Evolutionary conservation across 2,888 invertebrate species (phyloP).

Genomic region (Drosophila paramelanica): DNA sequence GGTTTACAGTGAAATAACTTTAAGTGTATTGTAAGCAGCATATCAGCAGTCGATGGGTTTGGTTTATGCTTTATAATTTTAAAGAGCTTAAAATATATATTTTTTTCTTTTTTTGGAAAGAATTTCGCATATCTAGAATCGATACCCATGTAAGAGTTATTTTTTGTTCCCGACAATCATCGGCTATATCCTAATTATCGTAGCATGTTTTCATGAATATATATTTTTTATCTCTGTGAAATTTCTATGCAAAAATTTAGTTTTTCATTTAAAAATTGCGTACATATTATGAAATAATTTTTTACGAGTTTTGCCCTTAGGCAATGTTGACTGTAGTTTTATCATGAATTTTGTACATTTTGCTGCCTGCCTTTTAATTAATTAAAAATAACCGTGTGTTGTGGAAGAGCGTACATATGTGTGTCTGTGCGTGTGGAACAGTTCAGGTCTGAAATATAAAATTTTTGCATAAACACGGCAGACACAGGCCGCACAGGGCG

Average conservation of each 20-base stretch:
- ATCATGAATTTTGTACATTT: slow-evolving; percentile 10
- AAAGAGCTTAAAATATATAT: not conserved
- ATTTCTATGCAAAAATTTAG: not conserved
- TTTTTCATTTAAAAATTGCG: not conserved
- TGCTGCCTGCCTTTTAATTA: slow-evolving; percentile 41
- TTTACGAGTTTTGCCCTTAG: not conserved
- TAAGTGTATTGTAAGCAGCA: not conserved
- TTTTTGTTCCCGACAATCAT: too few relatives aligned
- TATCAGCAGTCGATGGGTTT: not conserved
- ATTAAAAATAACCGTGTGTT: slow-evolving; percentile 38
- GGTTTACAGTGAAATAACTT: slow-evolving; percentile 1
- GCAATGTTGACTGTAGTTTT: slow-evolving; percentile 12
- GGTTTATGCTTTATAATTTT: not conserved
- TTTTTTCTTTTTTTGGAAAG: not conserved
- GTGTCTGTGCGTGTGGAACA: slow-evolving; percentile 6
- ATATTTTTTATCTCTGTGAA: not conserved
- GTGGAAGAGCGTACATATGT: not conserved
- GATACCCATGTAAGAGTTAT: too few relatives aligned
- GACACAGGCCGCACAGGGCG: slow-evolving; percentile 4
- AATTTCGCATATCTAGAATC: too few relatives aligned
- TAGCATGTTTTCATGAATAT: too few relatives aligned
- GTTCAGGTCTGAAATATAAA: slow-evolving; percentile 35
- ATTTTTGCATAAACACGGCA: slow-evolving; percentile 39
- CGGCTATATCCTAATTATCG: too few relatives aligned
- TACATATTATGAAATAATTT: not conserved